Base-by-base conservation (phyloP, 2,113 vertebrate species). In the Nesospiza acunhae region DNA sequence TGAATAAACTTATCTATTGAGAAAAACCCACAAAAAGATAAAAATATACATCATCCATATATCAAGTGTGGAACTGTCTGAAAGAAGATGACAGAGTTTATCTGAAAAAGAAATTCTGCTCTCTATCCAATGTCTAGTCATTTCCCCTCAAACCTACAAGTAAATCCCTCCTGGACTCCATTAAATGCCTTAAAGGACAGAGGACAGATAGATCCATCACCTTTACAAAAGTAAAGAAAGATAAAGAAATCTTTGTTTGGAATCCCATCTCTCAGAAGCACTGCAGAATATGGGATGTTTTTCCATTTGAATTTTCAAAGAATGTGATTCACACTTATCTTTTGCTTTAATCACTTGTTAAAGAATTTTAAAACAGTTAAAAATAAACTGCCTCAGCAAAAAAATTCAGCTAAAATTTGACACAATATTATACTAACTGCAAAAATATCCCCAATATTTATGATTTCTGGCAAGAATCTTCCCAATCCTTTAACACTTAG, bases 361-460 rank as follows among this genome's bases (percentile, higher is more conserved):
- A 91, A 72, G 33, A 3, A 68, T 55, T 89, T 84, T 31, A 56
- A 89, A 93, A 66, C 15, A n/a, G 73, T 70, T 89, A 81, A 90
- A 96, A 94, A 92, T 72, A 85, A 93, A 89, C 15, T 39, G 84
- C 23, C 19, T 84, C 52, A 87, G 60, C n/a, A 42, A 95, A 89
- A 81, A 84, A 50, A 89, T 9, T 81, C 87, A 64, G 69, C 69
- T 87, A 81, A 67, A 81, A 89, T 82, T 81, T 87, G 56, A 81
- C 66, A 73, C 42, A 77, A 39, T 44, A 53, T 74, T 50, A 66
- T 17, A 91, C 69, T 89, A 89, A 89, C 33, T 5, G 3, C 69
- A 93, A 89, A 94, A 93, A 72, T 55, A 93, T 47, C 60, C 70
- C 82, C 21, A 91, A 44, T 91, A 94, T 84, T 95, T 89, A 87